These are phyloP conservation scores for Dendrolimus punctatus DNA, from an alignment of 1,140 invertebrate genomes.

Conservation along the genomic window DNA sequence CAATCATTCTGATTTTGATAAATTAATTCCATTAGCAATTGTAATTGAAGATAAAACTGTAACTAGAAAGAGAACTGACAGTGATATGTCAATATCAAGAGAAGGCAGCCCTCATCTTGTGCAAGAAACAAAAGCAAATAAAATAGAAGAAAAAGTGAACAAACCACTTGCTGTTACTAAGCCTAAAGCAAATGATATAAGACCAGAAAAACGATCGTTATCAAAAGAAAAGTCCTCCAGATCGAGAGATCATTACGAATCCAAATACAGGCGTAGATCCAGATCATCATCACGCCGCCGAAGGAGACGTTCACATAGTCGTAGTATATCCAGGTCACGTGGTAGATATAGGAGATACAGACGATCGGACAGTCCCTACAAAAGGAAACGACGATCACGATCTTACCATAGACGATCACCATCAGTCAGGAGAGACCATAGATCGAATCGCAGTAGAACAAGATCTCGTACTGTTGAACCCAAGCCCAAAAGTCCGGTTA, in stretches of 20 bases:
- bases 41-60: slow-evolving; percentile 17
- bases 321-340: slow-evolving; percentile 41
- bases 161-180: too few species aligned
- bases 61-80: slow-evolving; percentile 48
- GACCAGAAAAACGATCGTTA: slow-evolving; percentile 13
- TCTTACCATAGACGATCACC: slow-evolving; percentile 42
- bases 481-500: slow-evolving; percentile 35
- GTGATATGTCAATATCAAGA: slow-evolving; percentile 58
- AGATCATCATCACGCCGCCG: slow-evolving; percentile 35
- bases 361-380: slow-evolving; percentile 49
- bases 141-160: slow-evolving; percentile 11
- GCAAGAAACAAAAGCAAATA: slow-evolving; percentile 21
- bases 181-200: slow-evolving; percentile 18
- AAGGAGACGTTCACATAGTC: slow-evolving; percentile 37
- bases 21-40: slow-evolving; percentile 10
- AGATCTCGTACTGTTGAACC: slow-evolving; percentile 29
- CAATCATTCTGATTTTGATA: slow-evolving; percentile 38
- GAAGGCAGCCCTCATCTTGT: slow-evolving; percentile 32
- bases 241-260: slow-evolving; percentile 40
- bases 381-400: slow-evolving; percentile 42
- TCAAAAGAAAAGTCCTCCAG: slow-evolving; percentile 17
- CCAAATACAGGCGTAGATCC: slow-evolving; percentile 42
- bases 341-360: slow-evolving; percentile 39
- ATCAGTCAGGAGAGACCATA: slow-evolving; percentile 25
- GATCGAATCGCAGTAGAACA: slow-evolving; percentile 26